Percentiles rank a stretch among this genome's conserved stretches.
phyloP scores from a whole-genome alignment of 2,888 invertebrate species.

The Acronicta psi region DNA sequence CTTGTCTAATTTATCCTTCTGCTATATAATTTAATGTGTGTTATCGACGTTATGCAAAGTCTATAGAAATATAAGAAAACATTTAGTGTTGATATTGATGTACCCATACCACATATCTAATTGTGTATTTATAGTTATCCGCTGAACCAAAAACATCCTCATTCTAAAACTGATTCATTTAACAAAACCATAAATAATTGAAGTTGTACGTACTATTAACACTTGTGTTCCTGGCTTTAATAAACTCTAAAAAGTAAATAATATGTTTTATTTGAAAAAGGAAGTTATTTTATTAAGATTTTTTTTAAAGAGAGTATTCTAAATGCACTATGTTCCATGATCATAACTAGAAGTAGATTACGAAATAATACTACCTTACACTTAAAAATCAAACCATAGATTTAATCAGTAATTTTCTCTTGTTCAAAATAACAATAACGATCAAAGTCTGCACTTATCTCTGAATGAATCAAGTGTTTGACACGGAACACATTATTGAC shows the following conservation, averaged over 20 bases:
- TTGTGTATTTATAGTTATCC: slow-evolving; percentile 40
- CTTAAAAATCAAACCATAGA: no score
- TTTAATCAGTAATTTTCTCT: no score
- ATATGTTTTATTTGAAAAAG: slow-evolving; percentile 22
- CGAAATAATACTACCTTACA: no score
- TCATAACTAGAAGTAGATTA: no score
- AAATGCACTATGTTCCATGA: neutral
- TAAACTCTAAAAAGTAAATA: slow-evolving; percentile 72
- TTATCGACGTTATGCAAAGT: slow-evolving; percentile 32
- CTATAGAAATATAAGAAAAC: slow-evolving; percentile 43
- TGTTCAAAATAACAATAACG: neutral
- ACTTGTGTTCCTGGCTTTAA: slow-evolving; percentile 87
- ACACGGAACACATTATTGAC: slow-evolving; percentile 19
- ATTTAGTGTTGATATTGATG: slow-evolving; percentile 52
- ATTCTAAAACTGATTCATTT: slow-evolving; percentile 56
- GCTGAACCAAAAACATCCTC: slow-evolving; percentile 38
- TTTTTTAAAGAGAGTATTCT: no score
- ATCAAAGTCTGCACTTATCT: neutral
- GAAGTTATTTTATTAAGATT: no score
- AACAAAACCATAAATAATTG: slow-evolving; percentile 58
- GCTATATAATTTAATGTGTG: slow-evolving; percentile 36
- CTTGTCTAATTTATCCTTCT: slow-evolving; percentile 32
- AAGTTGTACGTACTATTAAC: slow-evolving; percentile 68
- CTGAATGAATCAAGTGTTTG: slow-evolving; percentile 1
- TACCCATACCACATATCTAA: slow-evolving; percentile 41